Evolutionary conservation across 2,888 invertebrate species (phyloP).

Genomic region (Hydroisotoma schaefferi): DNA sequence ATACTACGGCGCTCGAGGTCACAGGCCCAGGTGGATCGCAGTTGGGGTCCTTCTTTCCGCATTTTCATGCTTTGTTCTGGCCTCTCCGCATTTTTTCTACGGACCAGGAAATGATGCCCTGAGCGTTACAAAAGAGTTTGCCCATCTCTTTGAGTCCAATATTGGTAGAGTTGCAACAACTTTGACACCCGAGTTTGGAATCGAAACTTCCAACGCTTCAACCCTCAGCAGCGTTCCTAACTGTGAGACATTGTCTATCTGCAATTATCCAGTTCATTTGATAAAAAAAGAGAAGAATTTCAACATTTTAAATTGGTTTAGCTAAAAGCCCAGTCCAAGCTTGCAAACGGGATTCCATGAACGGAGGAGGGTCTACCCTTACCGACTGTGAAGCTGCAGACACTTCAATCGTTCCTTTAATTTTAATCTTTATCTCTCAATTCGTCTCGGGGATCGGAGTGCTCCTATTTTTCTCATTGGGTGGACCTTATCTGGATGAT

Average conservation of each 20-base stretch:
- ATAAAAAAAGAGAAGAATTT: too few species aligned
- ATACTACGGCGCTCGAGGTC: constrained; percentile 68
- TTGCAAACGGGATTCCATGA: constrained; percentile 2
- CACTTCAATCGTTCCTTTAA: constrained; percentile 58
- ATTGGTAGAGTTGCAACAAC: too few species aligned
- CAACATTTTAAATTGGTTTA: too few species aligned
- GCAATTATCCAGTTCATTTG: too few species aligned
- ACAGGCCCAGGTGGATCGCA: constrained; percentile 70
- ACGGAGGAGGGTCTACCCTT: not conserved
- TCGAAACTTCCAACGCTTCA: too few species aligned
- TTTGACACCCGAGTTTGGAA: too few species aligned
- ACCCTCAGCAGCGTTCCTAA: too few species aligned
- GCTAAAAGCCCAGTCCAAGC: constrained; percentile 27
- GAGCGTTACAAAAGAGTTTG: constrained; percentile 57
- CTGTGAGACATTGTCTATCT: too few species aligned
- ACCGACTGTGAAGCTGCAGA: constrained; percentile 51
- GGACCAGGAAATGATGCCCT: constrained; percentile 60
- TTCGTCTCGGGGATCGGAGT: constrained; percentile 67
- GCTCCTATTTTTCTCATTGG: constrained; percentile 63
- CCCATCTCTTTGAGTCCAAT: constrained; percentile 48
- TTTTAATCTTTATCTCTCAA: constrained; percentile 65
- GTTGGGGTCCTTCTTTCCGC: constrained; percentile 64
- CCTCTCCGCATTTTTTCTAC: constrained; percentile 62
- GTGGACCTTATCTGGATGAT: constrained; percentile 66
- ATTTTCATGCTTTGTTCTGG: constrained; percentile 62